Base-by-base conservation (phyloP, 2,797 vertebrate genomes). In the Myotis vivesi region DNA sequence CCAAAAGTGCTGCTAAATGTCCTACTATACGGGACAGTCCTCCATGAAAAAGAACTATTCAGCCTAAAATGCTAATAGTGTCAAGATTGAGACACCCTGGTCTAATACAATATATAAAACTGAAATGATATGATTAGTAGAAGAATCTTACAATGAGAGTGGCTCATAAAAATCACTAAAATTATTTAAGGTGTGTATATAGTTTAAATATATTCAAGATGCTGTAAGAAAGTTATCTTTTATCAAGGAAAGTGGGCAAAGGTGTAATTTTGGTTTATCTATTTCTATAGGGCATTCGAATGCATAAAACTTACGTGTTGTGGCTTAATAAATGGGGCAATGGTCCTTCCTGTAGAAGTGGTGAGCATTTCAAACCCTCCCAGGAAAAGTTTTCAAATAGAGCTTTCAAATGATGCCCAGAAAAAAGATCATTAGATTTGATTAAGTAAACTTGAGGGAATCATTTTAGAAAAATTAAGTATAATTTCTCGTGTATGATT, bases 391-490 rank as follows among this genome's bases (percentile, higher is more conserved):
- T 77, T 91, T 82, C 33, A 53, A 73, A 36, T 20, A 81, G 8
- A 91, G 5, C 28, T 68, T 93, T 95, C 30, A 73, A 79, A 64
- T 62, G 23, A 62, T n/a, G 11, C 62, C 23, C 5, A 4, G 8
- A 59, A 66, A 66, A 82, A 55, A 72, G 8, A 87, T 38, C 3
- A 25, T 6, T 57, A 25, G 19, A 28, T 51, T 49, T 79, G 46
- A n/a, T 62, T 89, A 59, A 91, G 38, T 88, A 69, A 84, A 69
- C 23, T 81, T 79, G 41, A 82, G 8, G 15, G 2, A 80, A 64
- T 15, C 53, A 6, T 68, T 49, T 66, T 59, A 66, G 10, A 12
- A 36, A 49, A 91, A 36, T 19, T 4, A 62, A 69, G 33, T 75
- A 44, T 19, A 91, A 30, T 69, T 83, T 19, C 2, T 55, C 20